Evolutionary conservation across 2,113 vertebrate genomes (phyloP).

Genomic region (Silurus asotus): DNA sequence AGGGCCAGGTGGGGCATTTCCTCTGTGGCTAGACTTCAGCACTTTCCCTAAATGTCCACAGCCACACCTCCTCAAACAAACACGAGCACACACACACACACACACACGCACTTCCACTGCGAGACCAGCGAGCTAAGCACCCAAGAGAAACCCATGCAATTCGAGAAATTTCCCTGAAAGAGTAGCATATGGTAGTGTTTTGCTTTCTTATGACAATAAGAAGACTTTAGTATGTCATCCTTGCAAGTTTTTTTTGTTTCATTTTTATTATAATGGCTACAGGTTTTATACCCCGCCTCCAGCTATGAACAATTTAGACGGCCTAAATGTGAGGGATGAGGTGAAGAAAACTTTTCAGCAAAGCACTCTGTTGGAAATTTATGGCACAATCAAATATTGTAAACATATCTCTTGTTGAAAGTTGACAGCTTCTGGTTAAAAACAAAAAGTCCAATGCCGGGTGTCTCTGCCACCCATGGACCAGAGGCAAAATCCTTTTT

Average conservation of each 20-base stretch:
- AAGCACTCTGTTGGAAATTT: slow-evolving; percentile 5
- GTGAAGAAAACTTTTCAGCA: background rate
- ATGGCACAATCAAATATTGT: background rate
- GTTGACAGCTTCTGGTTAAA: slow-evolving; percentile 18
- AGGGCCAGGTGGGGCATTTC: slow-evolving; percentile 54
- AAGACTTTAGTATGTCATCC: slow-evolving; percentile 14
- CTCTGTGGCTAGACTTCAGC: slow-evolving; percentile 50
- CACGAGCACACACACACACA: slow-evolving; percentile 15
- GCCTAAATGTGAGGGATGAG: background rate
- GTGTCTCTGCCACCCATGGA: slow-evolving; percentile 33
- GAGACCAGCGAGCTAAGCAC: slow-evolving; percentile 48
- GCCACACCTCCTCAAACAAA: slow-evolving; percentile 34
- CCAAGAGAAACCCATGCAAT: slow-evolving; percentile 38
- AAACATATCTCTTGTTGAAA: background rate
- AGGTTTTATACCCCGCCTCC: slow-evolving; percentile 3
- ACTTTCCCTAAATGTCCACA: slow-evolving; percentile 40
- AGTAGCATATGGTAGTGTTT: slow-evolving; percentile 22
- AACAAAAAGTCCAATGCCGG: slow-evolving; percentile 21
- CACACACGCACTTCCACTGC: slow-evolving; percentile 10
- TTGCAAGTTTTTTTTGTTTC: background rate
- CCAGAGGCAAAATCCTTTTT: slow-evolving; percentile 50
- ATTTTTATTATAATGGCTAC: background rate
- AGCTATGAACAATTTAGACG: slow-evolving; percentile 27
- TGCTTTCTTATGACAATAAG: slow-evolving; percentile 13
- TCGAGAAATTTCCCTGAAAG: slow-evolving; percentile 27